Conservation (phyloP, 2,113 vertebrate species). For the Xerus inauris region DNA sequence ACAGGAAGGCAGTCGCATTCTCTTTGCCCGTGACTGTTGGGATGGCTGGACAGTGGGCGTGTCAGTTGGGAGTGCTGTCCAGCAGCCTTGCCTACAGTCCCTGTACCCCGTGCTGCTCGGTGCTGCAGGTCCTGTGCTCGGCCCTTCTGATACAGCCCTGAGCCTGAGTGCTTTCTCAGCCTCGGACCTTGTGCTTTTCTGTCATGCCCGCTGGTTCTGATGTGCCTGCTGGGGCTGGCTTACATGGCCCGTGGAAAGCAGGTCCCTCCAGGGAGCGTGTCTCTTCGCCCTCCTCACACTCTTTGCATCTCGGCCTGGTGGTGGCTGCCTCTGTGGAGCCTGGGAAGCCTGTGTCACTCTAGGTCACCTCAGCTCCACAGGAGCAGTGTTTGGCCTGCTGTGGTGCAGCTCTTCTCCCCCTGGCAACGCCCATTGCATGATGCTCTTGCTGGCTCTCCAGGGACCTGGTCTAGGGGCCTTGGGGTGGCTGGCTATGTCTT, state of each 20-base stretch:
- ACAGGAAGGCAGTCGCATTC: neutral
- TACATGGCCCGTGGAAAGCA: neutral
- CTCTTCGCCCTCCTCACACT: neutral
- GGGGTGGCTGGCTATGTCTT: neutral
- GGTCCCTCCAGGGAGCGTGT: neutral
- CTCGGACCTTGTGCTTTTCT: no score
- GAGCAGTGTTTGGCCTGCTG: neutral
- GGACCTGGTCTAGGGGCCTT: neutral
- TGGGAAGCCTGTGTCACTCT: neutral
- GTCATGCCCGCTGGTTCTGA: neutral
- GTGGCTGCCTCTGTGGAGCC: neutral
- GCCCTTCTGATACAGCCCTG: no score
- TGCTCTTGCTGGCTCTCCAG: neutral
- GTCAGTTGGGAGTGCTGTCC: no score
- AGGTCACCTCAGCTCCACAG: neutral
- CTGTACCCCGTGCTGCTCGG: no score
- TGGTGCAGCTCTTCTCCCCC: no score
- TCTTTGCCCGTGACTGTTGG: no score
- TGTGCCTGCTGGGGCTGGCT: neutral
- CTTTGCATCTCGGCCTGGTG: neutral
- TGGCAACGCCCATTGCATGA: neutral
- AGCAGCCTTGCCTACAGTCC: no score
- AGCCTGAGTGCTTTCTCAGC: neutral
- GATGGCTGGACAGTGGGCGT: no score
- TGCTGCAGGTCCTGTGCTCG: no score